phyloP scores from a whole-genome alignment of 2,113 vertebrate species.

The Columbina picui region DNA sequence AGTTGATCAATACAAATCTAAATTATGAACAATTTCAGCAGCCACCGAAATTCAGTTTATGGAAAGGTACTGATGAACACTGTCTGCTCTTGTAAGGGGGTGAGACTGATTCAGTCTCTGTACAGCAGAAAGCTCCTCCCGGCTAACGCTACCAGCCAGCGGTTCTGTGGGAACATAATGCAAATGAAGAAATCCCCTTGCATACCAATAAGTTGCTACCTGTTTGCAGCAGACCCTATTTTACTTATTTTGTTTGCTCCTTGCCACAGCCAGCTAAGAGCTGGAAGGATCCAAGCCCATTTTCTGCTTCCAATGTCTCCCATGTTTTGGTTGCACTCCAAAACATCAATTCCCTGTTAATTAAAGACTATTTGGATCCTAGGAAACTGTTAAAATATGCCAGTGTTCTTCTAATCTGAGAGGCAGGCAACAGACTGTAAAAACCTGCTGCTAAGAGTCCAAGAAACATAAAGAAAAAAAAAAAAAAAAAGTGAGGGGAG shows the following conservation, averaged over 20 bases:
- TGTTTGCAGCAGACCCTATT: not conserved
- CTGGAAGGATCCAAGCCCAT: slow-evolving; percentile 6
- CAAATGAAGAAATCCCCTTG: slow-evolving; percentile 32
- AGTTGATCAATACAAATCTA: not conserved
- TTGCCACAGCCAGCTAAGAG: not conserved
- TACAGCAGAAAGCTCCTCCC: not conserved
- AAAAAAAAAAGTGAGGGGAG: not conserved
- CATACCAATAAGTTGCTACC: slow-evolving; percentile 23
- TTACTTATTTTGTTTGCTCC: not conserved
- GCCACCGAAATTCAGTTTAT: not conserved
- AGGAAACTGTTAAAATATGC: slow-evolving; percentile 77
- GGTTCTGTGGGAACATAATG: slow-evolving; percentile 14
- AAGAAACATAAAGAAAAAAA: slow-evolving; percentile 39
- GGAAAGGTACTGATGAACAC: not conserved
- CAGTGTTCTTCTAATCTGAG: slow-evolving; percentile 74
- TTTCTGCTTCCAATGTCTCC: slow-evolving; percentile 3
- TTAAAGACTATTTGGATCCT: slow-evolving; percentile 76
- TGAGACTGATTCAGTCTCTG: not conserved
- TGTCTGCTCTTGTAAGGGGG: not conserved
- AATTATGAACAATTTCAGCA: not conserved
- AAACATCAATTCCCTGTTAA: slow-evolving; percentile 74
- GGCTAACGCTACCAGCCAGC: not conserved
- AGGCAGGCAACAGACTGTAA: slow-evolving; percentile 75
- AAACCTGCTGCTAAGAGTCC: slow-evolving; percentile 67
- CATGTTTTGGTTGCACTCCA: slow-evolving; percentile 61